These are phyloP conservation scores for Nephrotoma appendiculata DNA, from an alignment of 2,888 invertebrate species.

Conservation along the genomic window DNA sequence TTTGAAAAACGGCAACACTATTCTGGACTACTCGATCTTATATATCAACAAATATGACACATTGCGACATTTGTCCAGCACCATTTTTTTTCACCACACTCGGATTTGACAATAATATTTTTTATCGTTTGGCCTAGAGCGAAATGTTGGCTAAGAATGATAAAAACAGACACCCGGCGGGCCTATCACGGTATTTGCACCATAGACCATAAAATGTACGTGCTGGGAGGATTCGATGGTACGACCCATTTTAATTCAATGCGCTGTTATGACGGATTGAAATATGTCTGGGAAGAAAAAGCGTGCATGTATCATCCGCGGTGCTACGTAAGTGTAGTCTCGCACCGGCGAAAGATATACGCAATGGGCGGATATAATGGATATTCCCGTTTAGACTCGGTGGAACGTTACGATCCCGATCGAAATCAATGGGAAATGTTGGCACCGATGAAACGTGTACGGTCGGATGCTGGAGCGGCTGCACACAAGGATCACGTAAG, in stretches of 20 bases:
- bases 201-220: slow-evolving; percentile 53
- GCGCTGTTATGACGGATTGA: slow-evolving; percentile 64
- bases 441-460: slow-evolving; percentile 55
- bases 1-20: slow-evolving; percentile 7
- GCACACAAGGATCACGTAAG: slow-evolving; percentile 46
- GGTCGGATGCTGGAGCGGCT: slow-evolving; percentile 67
- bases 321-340: slow-evolving; percentile 65
- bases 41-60: background rate
- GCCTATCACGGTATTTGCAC: slow-evolving; percentile 69
- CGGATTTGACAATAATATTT: background rate
- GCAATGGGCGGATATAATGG: slow-evolving; percentile 77
- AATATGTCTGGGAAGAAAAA: slow-evolving; percentile 57
- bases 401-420: slow-evolving; percentile 62
- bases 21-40: background rate
- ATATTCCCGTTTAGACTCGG: slow-evolving; percentile 56
- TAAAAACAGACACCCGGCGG: slow-evolving; percentile 52
- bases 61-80: background rate
- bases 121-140: slow-evolving; percentile 35
- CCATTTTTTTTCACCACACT: background rate
- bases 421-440: slow-evolving; percentile 67
- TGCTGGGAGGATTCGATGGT: slow-evolving; percentile 75
- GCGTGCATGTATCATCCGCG: slow-evolving; percentile 69
- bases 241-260: slow-evolving; percentile 62
- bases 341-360: slow-evolving; percentile 55
- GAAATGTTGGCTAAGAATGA: slow-evolving; percentile 59